Conservation (phyloP, 2,113 vertebrate species). For the Callospermophilus lateralis region DNA sequence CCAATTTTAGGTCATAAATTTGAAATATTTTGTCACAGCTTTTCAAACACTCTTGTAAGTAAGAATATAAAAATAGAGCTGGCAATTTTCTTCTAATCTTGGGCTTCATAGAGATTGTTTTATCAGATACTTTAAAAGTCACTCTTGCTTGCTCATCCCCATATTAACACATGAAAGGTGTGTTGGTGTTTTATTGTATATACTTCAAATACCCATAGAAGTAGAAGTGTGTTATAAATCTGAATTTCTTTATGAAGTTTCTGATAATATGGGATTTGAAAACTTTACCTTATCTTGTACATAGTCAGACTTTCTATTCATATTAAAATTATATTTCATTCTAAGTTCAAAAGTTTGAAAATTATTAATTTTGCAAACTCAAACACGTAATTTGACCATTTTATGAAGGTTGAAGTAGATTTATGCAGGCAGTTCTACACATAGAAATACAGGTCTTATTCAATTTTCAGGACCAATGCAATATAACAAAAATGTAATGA, state of each 20-base stretch:
- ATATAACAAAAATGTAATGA: constrained; percentile 75
- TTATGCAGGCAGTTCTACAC: constrained; percentile 80
- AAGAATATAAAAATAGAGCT: constrained; percentile 80
- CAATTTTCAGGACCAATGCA: constrained; percentile 77
- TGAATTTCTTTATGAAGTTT: constrained; percentile 89
- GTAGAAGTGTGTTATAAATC: constrained; percentile 54
- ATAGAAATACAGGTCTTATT: constrained; percentile 73
- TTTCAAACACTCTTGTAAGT: constrained; percentile 70
- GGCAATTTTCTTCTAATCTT: constrained; percentile 82
- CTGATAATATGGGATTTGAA: constrained; percentile 86
- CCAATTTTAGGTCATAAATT: constrained; percentile 76
- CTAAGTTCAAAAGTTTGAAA: constrained; percentile 87
- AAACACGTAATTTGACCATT: constrained; percentile 84
- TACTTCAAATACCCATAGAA: too few relatives aligned
- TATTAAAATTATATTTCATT: constrained; percentile 90
- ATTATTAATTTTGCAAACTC: constrained; percentile 88
- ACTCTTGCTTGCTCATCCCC: too few relatives aligned
- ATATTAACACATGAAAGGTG: too few relatives aligned
- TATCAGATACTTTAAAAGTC: too few relatives aligned
- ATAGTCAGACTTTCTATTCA: constrained; percentile 88
- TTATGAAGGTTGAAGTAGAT: constrained; percentile 82
- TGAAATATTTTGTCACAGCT: constrained; percentile 81
- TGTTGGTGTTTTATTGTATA: too few relatives aligned
- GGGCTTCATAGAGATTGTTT: constrained; percentile 36
- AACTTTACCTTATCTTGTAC: constrained; percentile 87